Evolutionary conservation across 2,113 vertebrate species (phyloP).

Genomic region (Vireo altiloquus): DNA sequence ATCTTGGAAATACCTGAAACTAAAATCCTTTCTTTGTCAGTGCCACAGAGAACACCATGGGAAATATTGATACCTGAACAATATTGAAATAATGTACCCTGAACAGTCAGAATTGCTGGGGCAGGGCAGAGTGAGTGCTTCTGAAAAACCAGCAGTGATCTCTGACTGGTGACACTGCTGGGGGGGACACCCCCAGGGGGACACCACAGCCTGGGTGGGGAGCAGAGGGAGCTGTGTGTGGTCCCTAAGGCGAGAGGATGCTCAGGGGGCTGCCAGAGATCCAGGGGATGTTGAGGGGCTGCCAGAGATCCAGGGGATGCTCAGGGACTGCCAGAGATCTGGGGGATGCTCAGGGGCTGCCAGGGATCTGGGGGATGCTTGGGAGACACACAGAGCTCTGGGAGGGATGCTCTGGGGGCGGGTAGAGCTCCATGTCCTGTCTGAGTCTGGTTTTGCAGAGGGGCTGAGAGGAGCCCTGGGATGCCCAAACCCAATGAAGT

Average conservation of each 20-base stretch:
- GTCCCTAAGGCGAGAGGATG: rapidly evolving
- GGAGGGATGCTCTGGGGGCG: neutral
- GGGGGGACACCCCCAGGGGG: neutral
- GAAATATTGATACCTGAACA: no score
- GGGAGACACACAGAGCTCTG: neutral
- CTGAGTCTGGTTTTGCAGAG: neutral
- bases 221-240: neutral
- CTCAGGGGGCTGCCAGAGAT: neutral
- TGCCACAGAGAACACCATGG: neutral
- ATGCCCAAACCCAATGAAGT: neutral
- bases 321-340: neutral
- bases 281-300: no score
- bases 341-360: neutral
- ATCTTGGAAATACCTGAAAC: neutral
- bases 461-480: neutral
- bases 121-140: neutral
- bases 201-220: rapidly evolving
- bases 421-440: neutral
- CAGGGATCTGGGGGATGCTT: neutral
- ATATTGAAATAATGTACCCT: no score
- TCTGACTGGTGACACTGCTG: neutral
- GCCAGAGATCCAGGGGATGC: neutral
- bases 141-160: neutral
- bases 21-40: neutral
- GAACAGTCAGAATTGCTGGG: neutral